phyloP scores from a whole-genome alignment of 2,888 invertebrate genomes.

The Biston stratarius region DNA sequence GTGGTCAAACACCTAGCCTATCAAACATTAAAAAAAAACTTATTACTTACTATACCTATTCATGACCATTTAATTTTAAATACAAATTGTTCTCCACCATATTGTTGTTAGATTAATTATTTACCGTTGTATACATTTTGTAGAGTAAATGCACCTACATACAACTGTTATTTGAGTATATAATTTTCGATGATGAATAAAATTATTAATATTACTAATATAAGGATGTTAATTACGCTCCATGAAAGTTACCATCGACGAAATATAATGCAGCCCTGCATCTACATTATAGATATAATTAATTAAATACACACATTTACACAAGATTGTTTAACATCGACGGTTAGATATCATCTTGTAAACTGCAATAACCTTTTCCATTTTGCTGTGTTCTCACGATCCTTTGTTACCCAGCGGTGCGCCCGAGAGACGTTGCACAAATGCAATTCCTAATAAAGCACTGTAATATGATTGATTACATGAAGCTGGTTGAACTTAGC shows the following conservation, averaged over 20 bases:
- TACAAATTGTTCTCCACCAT: no score
- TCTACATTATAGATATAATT: conserved; percentile 1
- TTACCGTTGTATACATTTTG: no score
- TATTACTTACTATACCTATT: no score
- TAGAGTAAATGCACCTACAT: no score
- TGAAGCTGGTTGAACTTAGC: conserved; percentile 8
- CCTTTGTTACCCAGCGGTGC: conserved; percentile 36
- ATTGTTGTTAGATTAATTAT: no score
- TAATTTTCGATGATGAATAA: no score
- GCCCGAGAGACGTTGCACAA: conserved; percentile 46
- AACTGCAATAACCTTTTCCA: conserved; percentile 52
- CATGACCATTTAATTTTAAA: no score
- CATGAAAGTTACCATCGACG: background rate
- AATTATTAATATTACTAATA: no score
- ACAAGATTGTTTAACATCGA: conserved; percentile 11
- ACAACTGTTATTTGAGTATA: no score
- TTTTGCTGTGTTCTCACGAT: conserved; percentile 61
- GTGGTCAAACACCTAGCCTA: no score
- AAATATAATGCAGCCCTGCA: conserved; percentile 1
- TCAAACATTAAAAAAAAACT: no score
- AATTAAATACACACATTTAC: conserved; percentile 21
- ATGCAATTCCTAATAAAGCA: conserved; percentile 31
- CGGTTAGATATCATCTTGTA: conserved; percentile 28
- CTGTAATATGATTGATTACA: conserved; percentile 33
- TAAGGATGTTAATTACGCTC: no score